A percentile compares a stretch with the other conserved stretches of the same genome.
Evolutionary conservation across 1,140 invertebrate genomes (phyloP).

Genomic region (Plectrocnemia conspersa): DNA sequence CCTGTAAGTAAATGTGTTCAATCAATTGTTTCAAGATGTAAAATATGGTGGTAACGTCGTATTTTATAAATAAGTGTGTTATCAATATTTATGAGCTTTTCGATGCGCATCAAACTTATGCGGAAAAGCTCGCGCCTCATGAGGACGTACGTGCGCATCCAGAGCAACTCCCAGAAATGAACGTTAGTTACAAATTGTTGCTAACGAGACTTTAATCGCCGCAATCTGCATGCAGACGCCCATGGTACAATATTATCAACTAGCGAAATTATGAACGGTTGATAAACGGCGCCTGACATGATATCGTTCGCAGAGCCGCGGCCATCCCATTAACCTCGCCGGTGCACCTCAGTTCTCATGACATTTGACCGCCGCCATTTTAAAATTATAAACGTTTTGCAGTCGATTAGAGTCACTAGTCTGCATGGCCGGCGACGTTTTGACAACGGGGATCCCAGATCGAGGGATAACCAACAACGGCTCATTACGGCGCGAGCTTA

Average conservation of each 20-base stretch:
- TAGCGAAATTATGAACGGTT: too few relatives aligned
- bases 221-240: conserved; percentile 11
- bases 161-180: conserved; percentile 1
- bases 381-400: conserved; percentile 29
- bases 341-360: conserved; percentile 30
- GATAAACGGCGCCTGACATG: conserved; percentile 20
- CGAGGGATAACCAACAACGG: conserved; percentile 1
- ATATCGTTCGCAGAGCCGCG: conserved; percentile 5
- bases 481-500: conserved; percentile 22
- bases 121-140: too few relatives aligned
- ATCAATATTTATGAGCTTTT: too few relatives aligned
- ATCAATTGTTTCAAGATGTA: too few relatives aligned
- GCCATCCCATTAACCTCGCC: conserved; percentile 29
- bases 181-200: too few relatives aligned
- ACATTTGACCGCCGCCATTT: conserved; percentile 28
- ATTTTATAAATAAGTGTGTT: too few relatives aligned
- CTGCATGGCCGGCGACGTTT: conserved; percentile 26
- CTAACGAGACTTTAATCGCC: conserved; percentile 19
- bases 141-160: too few relatives aligned
- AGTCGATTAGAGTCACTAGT: conserved; percentile 27
- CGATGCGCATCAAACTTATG: too few relatives aligned
- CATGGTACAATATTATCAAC: conserved; percentile 22
- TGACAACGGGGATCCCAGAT: conserved; percentile 24
- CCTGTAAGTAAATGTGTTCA: too few relatives aligned
- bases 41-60: too few relatives aligned